Evolutionary conservation across 2,888 invertebrate species (phyloP).

Genomic region (Mythimna albipuncta): DNA sequence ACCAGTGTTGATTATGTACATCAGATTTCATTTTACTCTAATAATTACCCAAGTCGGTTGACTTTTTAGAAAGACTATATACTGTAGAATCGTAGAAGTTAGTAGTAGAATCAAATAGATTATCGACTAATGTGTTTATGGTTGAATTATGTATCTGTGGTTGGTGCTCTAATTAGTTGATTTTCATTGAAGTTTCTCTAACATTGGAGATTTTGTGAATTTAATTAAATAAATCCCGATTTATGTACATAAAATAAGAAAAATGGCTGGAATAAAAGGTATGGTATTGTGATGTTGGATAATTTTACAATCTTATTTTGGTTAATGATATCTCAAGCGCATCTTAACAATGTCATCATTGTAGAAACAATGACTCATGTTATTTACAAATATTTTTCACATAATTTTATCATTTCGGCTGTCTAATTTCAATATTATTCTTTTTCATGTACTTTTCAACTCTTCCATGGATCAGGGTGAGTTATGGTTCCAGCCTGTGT

Average conservation of each 20-base stretch:
- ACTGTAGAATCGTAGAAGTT: no score
- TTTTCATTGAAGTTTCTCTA: conserved; percentile 39
- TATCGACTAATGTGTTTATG: conserved; percentile 30
- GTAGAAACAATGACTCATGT: conserved; percentile 78
- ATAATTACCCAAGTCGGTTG: no score
- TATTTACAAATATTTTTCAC: conserved; percentile 81
- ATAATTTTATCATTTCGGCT: conserved; percentile 17
- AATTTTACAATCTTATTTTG: neutral
- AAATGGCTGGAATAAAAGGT: conserved; percentile 90
- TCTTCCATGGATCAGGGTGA: conserved; percentile 76
- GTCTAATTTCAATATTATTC: conserved; percentile 66
- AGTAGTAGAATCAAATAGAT: no score
- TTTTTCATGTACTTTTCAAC: conserved; percentile 76
- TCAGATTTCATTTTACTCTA: no score
- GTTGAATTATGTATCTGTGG: conserved; percentile 26
- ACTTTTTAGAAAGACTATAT: no score
- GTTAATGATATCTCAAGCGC: neutral
- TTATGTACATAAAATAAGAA: conserved; percentile 45
- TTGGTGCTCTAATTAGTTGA: conserved; percentile 26
- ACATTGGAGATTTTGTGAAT: conserved; percentile 30
- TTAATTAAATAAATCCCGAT: conserved; percentile 37
- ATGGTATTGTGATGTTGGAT: conserved; percentile 43
- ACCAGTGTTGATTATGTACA: no score
- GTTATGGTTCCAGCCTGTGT: conserved; percentile 56
- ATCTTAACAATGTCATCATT: conserved; percentile 64